phyloP scores from a whole-genome alignment of 2,113 vertebrate species.

The Grammomys dolichurus region DNA sequence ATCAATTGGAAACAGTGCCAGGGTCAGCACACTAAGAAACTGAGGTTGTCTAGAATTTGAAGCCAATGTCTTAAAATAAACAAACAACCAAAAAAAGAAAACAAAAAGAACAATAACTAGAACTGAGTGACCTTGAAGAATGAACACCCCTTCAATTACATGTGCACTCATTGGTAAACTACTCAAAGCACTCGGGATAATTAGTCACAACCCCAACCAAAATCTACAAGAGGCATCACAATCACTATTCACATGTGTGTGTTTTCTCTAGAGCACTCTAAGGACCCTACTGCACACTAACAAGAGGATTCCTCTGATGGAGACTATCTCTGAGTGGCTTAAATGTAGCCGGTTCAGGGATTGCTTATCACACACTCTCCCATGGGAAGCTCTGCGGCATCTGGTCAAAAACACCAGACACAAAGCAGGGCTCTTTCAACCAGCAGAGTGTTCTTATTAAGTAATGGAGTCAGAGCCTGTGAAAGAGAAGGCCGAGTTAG shows the following conservation, averaged over 20 bases:
- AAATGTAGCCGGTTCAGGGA: background rate
- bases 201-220: slow-evolving; percentile 2
- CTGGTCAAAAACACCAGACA: background rate
- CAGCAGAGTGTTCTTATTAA: background rate
- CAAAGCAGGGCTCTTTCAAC: background rate
- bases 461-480: background rate
- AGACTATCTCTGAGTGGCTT: background rate
- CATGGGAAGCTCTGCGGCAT: background rate
- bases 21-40: background rate
- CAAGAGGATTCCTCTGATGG: background rate
- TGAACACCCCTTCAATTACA: background rate
- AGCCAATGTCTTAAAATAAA: background rate
- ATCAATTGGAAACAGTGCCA: slow-evolving; percentile 44
- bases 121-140: background rate
- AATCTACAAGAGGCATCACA: background rate
- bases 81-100: background rate
- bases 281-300: background rate
- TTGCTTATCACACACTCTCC: background rate
- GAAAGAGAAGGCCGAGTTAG: background rate
- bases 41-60: background rate
- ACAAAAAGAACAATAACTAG: background rate
- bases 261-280: background rate
- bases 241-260: background rate
- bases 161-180: background rate
- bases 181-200: background rate